Evolutionary conservation across 1,140 invertebrate genomes (phyloP), one percentile per base, ranked within the genome.

Genomic region (Zaprionus ornatus): DNA sequence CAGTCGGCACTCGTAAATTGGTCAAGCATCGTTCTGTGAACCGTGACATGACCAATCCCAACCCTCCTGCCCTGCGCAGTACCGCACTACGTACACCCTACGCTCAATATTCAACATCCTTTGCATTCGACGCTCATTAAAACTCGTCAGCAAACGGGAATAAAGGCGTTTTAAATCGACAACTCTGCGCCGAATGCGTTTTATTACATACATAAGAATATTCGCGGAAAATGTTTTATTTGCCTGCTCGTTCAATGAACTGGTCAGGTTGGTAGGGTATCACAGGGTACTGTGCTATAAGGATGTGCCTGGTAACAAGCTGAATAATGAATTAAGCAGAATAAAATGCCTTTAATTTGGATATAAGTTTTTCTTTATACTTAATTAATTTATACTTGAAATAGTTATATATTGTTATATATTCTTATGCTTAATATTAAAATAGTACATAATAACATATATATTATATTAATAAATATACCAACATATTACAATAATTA

Each of bases 91-190:
- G 17, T 19, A 13, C 23, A 29, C 32, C 42, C 27, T 29, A 10
- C 48, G 29, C 21, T 45, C 48, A 37, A 55, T 29, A 19, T 40
- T 27, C 35, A 42, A 42, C 25, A 23, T 40, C 72, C 56, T 54
- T 32, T 42, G 40, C 52, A 54, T 17, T 52, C 40, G 27, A 56
- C 45, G 48, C 74, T 80, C 82, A 83, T 82, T 87, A 80, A 86
- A 82, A 77, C 50, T 25, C 73, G 73, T 66, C 79, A 82, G 74
- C 79, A 65, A 68, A 65, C 68, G 55, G 45, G 64, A 23, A 71
- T 75, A 72, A 68, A 55, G 71, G 9, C 29, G 17, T 23, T 72
- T 83, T 71, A 63, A 85, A 85, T 75, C 69, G 61, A 52, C 17
- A 70, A 60, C 55, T 19, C 57, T 59, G 35, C 35, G 12, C 42